Conservation (phyloP, 1,140 invertebrate species). For the Coelopa frigida region DNA sequence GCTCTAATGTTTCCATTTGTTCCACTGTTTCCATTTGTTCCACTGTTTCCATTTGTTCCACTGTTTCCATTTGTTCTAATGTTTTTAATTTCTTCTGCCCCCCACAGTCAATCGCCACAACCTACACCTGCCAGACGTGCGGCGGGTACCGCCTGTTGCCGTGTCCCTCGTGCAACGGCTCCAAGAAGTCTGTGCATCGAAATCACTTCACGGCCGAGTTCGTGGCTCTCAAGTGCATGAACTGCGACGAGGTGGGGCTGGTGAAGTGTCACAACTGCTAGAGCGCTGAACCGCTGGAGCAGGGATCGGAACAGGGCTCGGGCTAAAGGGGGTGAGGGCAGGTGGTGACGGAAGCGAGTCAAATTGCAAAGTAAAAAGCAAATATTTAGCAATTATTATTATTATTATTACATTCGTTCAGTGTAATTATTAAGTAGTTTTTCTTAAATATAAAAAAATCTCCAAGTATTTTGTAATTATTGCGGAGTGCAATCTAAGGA, state of each 20-base stretch:
- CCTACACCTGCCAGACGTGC: slow-evolving; percentile 74
- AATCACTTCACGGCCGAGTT: slow-evolving; percentile 92
- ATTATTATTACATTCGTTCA: too few species aligned
- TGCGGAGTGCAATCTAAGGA: too few species aligned
- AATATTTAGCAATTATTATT: too few species aligned
- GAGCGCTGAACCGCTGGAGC: background rate
- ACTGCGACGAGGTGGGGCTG: slow-evolving; percentile 89
- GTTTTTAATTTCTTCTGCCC: slow-evolving; percentile 48
- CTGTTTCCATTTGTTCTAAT: background rate
- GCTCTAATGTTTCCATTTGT: slow-evolving; percentile 5
- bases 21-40: too few species aligned
- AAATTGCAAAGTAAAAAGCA: too few species aligned
- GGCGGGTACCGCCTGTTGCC: slow-evolving; percentile 85
- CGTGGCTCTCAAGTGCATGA: slow-evolving; percentile 91
- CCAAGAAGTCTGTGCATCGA: slow-evolving; percentile 88
- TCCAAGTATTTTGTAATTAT: too few species aligned
- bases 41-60: slow-evolving; percentile 21
- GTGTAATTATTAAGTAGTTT: too few species aligned
- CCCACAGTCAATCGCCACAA: slow-evolving; percentile 72
- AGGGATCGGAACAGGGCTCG: background rate
- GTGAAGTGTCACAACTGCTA: slow-evolving; percentile 76
- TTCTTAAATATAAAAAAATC: too few species aligned
- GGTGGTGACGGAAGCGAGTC: too few species aligned
- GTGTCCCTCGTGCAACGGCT: slow-evolving; percentile 85
- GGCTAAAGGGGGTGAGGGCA: too few species aligned